Evolutionary conservation across 2,888 invertebrate genomes (phyloP), one percentile per base, ranked within the genome.

Genomic region (Penaeus monodon): DNA sequence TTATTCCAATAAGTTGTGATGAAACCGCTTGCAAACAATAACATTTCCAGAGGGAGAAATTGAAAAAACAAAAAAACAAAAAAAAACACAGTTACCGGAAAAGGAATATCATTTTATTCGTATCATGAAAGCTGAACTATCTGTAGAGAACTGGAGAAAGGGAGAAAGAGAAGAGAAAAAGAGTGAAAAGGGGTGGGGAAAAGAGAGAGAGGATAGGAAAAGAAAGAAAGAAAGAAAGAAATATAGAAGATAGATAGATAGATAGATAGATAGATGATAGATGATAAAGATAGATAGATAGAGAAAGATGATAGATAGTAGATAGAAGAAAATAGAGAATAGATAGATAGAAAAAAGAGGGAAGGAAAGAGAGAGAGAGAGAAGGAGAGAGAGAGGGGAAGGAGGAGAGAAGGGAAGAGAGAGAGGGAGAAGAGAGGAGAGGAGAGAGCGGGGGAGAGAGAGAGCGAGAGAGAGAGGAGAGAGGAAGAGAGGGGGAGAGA

Each of bases 351-450:
- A 17, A 73, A 38, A 73, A 17, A 38, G 33, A 38, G 33, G 6
- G 33, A 38, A 6, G 6, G 33, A 38, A 6, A 38, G 33, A 38
- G 33, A 38, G 33, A 38, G 33, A 38, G 33, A 38, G 33, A 38
- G 33, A 6, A 6, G 6, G 33, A 4, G 33, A 3, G 6, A 6
- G 33, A 73, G 73, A 73, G 29, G 38, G 73, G 38, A 17, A 73
- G 73, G 38, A 17, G 38, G 73, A 73, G 29, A 76, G 76, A 76
- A 49, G 49, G 76, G 49, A 49, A 76, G 44, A 33, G 76, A 76
- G 44, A 44, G 44, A 76, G 76, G 49, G 44, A 76, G 76, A 76
- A 49, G 49, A 29, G n/a, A 49, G 57, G 77, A 77, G 77, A 44
- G n/a, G 3, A 33, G 33, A 3, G 33, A 33, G 57, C 44, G 49